Percentiles rank a stretch among this genome's conserved stretches.
Evolutionary conservation across 2,113 vertebrate species (phyloP).

Genomic region (Riparia riparia): DNA sequence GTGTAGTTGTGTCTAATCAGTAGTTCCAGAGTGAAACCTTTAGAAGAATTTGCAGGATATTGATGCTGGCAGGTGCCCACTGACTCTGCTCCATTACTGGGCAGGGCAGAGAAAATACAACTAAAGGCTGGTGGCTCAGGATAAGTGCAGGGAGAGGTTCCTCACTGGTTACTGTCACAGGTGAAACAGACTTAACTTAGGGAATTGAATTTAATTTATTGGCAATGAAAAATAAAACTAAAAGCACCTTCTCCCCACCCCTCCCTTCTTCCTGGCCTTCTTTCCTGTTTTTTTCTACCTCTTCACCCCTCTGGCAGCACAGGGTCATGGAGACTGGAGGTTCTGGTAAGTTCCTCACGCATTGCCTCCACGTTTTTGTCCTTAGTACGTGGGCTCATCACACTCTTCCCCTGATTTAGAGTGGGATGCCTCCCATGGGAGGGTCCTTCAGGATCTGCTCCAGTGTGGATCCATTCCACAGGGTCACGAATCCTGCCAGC

Average conservation of each 20-base stretch:
- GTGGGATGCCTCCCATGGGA: not conserved
- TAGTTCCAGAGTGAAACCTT: not conserved
- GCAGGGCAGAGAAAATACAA: not conserved
- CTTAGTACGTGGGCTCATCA: not conserved
- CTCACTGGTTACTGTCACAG: not conserved
- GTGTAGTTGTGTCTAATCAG: too few species aligned
- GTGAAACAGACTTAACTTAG: not conserved
- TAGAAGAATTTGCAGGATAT: not conserved
- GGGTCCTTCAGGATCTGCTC: not conserved
- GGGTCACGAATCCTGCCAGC: not conserved
- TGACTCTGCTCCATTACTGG: not conserved
- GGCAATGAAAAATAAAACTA: not conserved
- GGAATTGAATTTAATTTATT: not conserved
- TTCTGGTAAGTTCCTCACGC: not conserved
- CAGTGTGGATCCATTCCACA: not conserved
- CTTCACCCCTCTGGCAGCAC: not conserved
- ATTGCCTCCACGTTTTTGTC: not conserved
- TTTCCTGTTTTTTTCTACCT: not conserved
- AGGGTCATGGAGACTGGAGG: not conserved
- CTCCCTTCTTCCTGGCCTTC: not conserved
- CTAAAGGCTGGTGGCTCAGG: accelerated
- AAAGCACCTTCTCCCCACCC: not conserved
- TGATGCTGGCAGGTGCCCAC: not conserved
- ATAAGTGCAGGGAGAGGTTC: not conserved
- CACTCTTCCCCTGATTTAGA: not conserved